Percentiles rank a stretch among this genome's conserved stretches.
These are phyloP conservation scores for Salvator merianae DNA, from an alignment of 2,113 vertebrate genomes.

Conservation along the genomic window DNA sequence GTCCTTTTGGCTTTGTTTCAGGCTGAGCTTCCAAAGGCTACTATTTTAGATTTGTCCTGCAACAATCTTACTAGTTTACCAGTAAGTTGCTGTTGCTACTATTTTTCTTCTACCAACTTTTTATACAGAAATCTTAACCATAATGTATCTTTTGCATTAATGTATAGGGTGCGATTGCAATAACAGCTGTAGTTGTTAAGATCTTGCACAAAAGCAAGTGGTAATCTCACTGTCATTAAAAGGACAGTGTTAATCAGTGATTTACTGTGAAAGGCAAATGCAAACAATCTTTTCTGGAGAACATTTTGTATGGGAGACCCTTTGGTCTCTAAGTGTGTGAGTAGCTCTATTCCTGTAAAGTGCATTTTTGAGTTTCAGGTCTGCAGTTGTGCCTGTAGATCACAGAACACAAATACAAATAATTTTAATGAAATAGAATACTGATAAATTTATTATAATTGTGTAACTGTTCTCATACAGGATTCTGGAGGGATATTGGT, in stretches of 20 bases:
- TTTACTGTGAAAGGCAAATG: not conserved
- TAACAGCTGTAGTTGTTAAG: not conserved
- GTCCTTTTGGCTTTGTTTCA: slow-evolving; percentile 65
- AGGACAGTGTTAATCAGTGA: not conserved
- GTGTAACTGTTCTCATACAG: not conserved
- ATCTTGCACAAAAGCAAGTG: not conserved
- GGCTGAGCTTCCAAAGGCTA: slow-evolving; percentile 91
- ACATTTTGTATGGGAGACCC: not conserved
- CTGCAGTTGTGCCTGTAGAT: not conserved
- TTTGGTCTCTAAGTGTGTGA: not conserved
- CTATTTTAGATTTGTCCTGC: slow-evolving; percentile 91
- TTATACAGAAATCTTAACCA: not conserved
- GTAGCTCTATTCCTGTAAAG: not conserved
- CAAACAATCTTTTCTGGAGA: not conserved
- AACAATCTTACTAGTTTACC: slow-evolving; percentile 89
- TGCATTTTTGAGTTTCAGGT: not conserved
- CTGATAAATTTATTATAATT: not conserved
- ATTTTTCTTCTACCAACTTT: not conserved
- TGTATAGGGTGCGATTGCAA: not conserved
- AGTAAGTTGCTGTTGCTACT: slow-evolving; percentile 75
- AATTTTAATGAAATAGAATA: not conserved
- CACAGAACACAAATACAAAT: not conserved
- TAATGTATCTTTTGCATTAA: not conserved
- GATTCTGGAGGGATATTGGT: not conserved
- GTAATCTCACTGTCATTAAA: rapidly evolving